Base-by-base conservation (phyloP, 2,113 vertebrate species). In the Corythaeola cristata region DNA sequence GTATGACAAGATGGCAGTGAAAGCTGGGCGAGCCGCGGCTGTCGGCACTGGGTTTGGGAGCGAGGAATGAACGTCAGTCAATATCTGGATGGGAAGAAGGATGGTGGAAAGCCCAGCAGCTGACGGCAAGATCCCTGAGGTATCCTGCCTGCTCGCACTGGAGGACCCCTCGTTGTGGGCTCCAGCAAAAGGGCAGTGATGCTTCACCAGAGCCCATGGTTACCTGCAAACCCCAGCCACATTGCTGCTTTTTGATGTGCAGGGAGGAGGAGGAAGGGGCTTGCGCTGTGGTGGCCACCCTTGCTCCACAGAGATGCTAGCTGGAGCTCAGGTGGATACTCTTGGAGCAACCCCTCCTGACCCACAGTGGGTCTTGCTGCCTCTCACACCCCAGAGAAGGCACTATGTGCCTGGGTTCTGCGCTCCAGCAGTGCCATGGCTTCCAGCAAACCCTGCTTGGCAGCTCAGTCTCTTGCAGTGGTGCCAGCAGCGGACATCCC, bases 1-100 rank as follows among this genome's bases (percentile, higher is more conserved):
- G 58, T 84, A n/a, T 93, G 92, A 96, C 86, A 81, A 85, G 94
- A 92, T 41, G 69, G 89, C 90, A 95, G 74, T 30, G 92, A 93
- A 81, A 53, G 69, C 69, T 11, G 45, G 64, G 41, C 0, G 2
- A 89, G 92, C 83, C 1, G 3, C 0, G 18, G 68, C 82, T 88
- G 72, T 63, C 4, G 1, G 79, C 2, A 0, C 79, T 84, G 83
- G 52, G 45, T 15, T 69, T 84, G 71, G 79, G 80, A 90, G 84
- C 4, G 6, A 66, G 87, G 35, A 45, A 59, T 5, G 2, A 74
- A 55, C 1, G 3, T 89, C 85, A 79, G 75, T 93, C 84, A 84
- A 27, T 92, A 87, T 50, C 73, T 62, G n/a, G 12, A 55, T 68
- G 77, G 21, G 56, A 72, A 68, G 26, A 84, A 23, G 23, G 77